phyloP scores from a whole-genome alignment of 2,888 invertebrate species.

The Octonoba sinensis region DNA sequence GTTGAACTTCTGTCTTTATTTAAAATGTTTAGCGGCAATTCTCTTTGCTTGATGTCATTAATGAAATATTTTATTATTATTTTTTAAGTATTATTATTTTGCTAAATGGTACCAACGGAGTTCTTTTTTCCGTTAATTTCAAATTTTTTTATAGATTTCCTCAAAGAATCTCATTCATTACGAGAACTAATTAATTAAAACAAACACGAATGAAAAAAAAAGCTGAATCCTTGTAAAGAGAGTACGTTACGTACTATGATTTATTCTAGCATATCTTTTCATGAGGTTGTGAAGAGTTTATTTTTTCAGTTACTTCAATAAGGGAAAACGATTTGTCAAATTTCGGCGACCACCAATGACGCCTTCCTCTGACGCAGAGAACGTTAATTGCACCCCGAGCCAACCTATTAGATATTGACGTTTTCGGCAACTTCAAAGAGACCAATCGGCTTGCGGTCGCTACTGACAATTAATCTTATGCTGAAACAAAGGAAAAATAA shows the following conservation, averaged over 20 bases:
- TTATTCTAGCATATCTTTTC: background rate
- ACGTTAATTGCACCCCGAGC: slow-evolving; percentile 46
- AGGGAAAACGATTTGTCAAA: slow-evolving; percentile 52
- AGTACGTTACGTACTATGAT: background rate
- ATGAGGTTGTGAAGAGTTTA: background rate
- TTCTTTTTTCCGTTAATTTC: too few relatives aligned
- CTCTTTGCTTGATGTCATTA: too few relatives aligned
- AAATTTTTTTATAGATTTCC: too few relatives aligned
- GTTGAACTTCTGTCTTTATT: too few relatives aligned
- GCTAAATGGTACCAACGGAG: too few relatives aligned
- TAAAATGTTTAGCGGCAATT: too few relatives aligned
- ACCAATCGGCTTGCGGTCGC: slow-evolving; percentile 27
- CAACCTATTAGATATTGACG: slow-evolving; percentile 56
- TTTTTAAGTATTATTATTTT: too few relatives aligned
- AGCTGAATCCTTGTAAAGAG: background rate
- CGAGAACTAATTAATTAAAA: background rate
- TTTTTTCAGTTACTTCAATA: background rate
- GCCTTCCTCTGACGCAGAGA: slow-evolving; percentile 29
- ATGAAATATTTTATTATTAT: too few relatives aligned
- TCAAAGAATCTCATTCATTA: too few relatives aligned
- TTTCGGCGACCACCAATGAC: slow-evolving; percentile 56
- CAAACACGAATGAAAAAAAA: background rate
- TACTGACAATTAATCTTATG: slow-evolving; percentile 58
- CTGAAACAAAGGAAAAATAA: slow-evolving; percentile 50
- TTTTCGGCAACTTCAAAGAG: slow-evolving; percentile 61